These are phyloP conservation scores for Drosophila orena DNA, from an alignment of 1,140 invertebrate genomes.

Conservation along the genomic window DNA sequence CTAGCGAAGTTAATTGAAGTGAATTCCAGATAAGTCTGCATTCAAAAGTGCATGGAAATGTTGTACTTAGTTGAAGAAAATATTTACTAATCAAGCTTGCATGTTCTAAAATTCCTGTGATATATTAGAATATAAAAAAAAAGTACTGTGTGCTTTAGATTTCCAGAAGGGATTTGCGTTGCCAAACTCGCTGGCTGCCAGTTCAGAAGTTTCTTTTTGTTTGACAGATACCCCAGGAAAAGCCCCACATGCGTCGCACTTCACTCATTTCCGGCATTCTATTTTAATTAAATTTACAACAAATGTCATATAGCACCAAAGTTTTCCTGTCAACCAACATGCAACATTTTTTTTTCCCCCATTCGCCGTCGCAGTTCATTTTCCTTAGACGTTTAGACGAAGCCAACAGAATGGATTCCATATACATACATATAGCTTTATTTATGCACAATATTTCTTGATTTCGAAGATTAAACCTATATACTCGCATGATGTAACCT, in stretches of 20 bases:
- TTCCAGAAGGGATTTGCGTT: not conserved
- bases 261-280: slow-evolving; percentile 74
- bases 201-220: slow-evolving; percentile 61
- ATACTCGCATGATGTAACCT: too few species aligned
- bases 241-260: slow-evolving; percentile 1
- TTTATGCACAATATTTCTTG: slow-evolving; percentile 19
- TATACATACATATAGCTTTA: not conserved
- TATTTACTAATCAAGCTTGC: too few species aligned
- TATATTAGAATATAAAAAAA: slow-evolving; percentile 4
- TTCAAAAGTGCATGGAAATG: not conserved
- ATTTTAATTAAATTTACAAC: slow-evolving; percentile 78
- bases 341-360: not conserved
- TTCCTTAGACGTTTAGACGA: not conserved
- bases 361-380: not conserved
- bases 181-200: slow-evolving; percentile 14
- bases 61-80: too few species aligned
- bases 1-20: not conserved
- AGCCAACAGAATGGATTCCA: too few species aligned
- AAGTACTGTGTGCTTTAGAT: not conserved
- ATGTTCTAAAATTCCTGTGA: not conserved
- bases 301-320: slow-evolving; percentile 61
- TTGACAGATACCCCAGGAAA: slow-evolving; percentile 24
- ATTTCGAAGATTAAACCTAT: too few species aligned
- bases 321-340: slow-evolving; percentile 32
- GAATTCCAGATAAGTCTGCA: not conserved